phyloP scores from a whole-genome alignment of 2,888 invertebrate genomes.

The Hirtodrosophila alboralis region DNA sequence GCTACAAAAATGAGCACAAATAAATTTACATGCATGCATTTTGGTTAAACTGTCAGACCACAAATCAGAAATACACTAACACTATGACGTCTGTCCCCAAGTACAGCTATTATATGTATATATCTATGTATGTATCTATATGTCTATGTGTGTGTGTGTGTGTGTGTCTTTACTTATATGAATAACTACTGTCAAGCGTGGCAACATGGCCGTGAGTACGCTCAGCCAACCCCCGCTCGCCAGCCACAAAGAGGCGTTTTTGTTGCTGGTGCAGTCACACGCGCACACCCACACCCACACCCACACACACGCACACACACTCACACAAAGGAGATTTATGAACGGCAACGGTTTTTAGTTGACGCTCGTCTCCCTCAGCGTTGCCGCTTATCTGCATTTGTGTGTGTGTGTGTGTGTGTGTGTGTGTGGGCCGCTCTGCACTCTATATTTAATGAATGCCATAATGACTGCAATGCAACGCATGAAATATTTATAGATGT shows the following conservation, averaged over 20 bases:
- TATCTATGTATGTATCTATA: conserved; percentile 2
- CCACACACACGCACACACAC: background rate
- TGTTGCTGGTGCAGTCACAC: conserved; percentile 7
- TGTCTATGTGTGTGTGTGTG: conserved; percentile 3
- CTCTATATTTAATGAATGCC: conserved; percentile 79
- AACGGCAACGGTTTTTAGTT: conserved; percentile 67
- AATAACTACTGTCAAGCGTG: conserved; percentile 73
- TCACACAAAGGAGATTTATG: conserved; percentile 70
- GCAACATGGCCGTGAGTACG: conserved; percentile 59
- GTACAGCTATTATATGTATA: conserved; percentile 22
- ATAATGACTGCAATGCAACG: conserved; percentile 80
- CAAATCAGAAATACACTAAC: conserved; percentile 81
- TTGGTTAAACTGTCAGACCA: conserved; percentile 80
- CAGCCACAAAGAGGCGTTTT: conserved; percentile 44
- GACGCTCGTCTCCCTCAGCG: conserved; percentile 53
- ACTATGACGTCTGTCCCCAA: conserved; percentile 52
- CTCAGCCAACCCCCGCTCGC: conserved; percentile 7
- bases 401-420: conserved; percentile 8
- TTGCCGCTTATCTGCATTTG: conserved; percentile 55
- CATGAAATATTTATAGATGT: conserved; percentile 77
- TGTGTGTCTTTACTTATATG: conserved; percentile 60
- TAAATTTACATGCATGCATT: conserved; percentile 78
- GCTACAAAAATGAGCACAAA: conserved; percentile 75
- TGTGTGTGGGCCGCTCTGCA: conserved; percentile 9
- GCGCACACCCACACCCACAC: conserved; percentile 1